Percentiles rank a stretch among this genome's conserved stretches.
These are phyloP conservation scores for Dysidea cf. avara DNA, from an alignment of 37 sponge, comb jelly and placozoan species.

Conservation along the genomic window DNA sequence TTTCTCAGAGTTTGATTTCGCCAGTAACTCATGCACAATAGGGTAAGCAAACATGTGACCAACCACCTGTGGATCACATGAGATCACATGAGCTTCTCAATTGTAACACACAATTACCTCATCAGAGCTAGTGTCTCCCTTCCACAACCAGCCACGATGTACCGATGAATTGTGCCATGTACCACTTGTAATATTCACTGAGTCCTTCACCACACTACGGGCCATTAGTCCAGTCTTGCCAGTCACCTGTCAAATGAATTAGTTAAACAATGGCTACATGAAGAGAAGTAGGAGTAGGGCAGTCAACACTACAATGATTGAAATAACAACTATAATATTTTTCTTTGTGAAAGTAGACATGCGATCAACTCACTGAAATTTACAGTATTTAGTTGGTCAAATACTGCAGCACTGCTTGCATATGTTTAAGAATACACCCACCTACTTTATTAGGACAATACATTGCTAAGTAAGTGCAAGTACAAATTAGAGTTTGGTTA, in stretches of 20 bases:
- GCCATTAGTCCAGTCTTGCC: conserved; percentile 71
- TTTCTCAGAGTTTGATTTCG: conserved; percentile 38
- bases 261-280: background rate
- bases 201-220: conserved; percentile 49
- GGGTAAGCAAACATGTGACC: conserved; percentile 84
- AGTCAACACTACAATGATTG: background rate
- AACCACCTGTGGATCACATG: conserved; percentile 39
- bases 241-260: conserved; percentile 53
- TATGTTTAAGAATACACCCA: too few relatives aligned
- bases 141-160: conserved; percentile 70
- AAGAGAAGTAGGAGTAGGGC: too few relatives aligned
- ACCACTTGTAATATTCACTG: conserved; percentile 16
- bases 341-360: too few relatives aligned
- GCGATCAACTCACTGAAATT: too few relatives aligned
- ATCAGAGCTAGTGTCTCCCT: conserved; percentile 83
- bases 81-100: background rate
- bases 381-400: too few relatives aligned
- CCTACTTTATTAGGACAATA: too few relatives aligned
- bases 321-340: too few relatives aligned
- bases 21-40: conserved; percentile 73
- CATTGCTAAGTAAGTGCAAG: too few relatives aligned
- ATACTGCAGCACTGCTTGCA: too few relatives aligned
- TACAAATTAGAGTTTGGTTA: too few relatives aligned
- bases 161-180: conserved; percentile 61
- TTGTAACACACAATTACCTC: conserved; percentile 34